Base-by-base conservation (phyloP, 1,140 invertebrate species). In the Brachionus calyciflorus region DNA sequence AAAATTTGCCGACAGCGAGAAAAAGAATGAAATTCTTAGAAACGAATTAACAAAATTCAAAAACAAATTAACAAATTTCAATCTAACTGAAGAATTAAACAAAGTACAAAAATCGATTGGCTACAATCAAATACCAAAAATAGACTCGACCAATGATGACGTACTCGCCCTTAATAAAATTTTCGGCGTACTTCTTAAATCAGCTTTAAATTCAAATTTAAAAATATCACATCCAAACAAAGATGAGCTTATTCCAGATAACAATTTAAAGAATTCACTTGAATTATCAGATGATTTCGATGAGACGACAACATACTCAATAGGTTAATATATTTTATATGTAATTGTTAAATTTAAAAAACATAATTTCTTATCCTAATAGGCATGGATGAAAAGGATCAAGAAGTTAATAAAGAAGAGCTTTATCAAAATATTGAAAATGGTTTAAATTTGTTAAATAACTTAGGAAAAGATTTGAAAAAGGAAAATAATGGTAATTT, bases 401-500 rank as follows among this genome's bases (percentile, higher is more conserved):
- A 49, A 6, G 46, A 49, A 12, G 1, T 49, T 1, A 17, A 2
- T 6, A 21, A 49, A 49, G 46, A 3, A 44, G 4, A 44, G 1
- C 12, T 40, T 6, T n/a, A n/a, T 4, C 21, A 33, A 24, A 60
- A 60, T n/a, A 5, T 65, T 9, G 37, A 65, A n/a, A 65, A 37
- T 65, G 24, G 24, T 9, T 10, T 65, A 9, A 65, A 37, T 46
- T 19, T 24, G 10, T 46, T 65, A 41, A 37, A 65, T 17, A 46
- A 40, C 21, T 10, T 40, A 9, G 68, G 68, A 14, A 10, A 33
- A 10, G 33, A 53, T 48, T 48, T 70, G 6, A 70, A 26, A 70
- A 70, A 48, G 19, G 68, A 70, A n/a, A 48, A 44, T 30, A n/a
- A 70, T 70, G 68, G 68, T 70, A 69, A 69, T 5, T 26, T n/a